These are phyloP conservation scores for Zoroaster sp. DNA, from an alignment of 53 echinoderm and acorn worm genomes.

Conservation along the genomic window DNA sequence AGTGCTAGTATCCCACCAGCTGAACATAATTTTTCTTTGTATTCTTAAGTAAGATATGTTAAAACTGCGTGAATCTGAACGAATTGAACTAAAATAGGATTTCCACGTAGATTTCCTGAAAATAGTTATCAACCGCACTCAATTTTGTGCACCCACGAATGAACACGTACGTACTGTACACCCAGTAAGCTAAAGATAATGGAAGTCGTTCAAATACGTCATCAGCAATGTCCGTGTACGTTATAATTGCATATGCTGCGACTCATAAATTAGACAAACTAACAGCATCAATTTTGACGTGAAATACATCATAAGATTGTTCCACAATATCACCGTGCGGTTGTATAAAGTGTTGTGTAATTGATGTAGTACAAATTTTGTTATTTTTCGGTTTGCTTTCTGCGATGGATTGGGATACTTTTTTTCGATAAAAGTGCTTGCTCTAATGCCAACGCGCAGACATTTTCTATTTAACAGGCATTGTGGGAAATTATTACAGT, in stretches of 20 bases:
- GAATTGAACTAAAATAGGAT: background rate
- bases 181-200: no score
- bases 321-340: background rate
- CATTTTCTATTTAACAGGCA: conserved; percentile 21
- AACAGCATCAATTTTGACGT: background rate
- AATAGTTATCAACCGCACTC: background rate
- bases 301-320: background rate
- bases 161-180: no score
- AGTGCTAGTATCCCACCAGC: no score
- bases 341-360: conserved; percentile 4
- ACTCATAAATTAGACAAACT: background rate
- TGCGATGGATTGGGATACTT: conserved; percentile 43
- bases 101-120: background rate
- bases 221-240: background rate
- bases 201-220: background rate
- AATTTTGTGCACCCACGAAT: background rate
- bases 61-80: no score
- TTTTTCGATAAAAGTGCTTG: conserved; percentile 1
- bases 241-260: background rate
- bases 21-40: no score
- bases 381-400: conserved; percentile 28
- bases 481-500: conserved; percentile 15
- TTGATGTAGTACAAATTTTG: background rate
- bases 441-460: conserved; percentile 4
- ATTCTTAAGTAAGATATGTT: no score